These are phyloP conservation scores for Galagoides demidoff DNA, from an alignment of 2,797 vertebrate genomes.

Conservation along the genomic window DNA sequence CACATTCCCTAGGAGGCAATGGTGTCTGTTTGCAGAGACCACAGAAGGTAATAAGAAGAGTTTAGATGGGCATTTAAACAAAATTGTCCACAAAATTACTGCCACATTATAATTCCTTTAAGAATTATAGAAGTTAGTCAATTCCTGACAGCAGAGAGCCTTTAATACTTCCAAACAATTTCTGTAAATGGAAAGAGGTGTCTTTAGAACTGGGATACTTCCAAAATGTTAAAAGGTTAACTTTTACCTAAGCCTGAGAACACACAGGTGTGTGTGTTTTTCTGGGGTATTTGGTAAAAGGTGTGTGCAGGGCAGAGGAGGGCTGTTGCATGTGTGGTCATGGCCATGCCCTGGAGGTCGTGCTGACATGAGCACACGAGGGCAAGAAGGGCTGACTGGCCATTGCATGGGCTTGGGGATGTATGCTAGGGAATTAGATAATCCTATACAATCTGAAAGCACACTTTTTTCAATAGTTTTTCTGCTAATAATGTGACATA, in stretches of 20 bases:
- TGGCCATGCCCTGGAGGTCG: fast-evolving
- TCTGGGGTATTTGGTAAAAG: background rate
- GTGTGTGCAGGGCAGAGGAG: background rate
- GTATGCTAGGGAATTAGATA: background rate
- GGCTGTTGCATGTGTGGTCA: fast-evolving
- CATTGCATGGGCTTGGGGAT: background rate
- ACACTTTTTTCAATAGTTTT: background rate
- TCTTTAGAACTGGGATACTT: background rate
- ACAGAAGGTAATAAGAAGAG: background rate
- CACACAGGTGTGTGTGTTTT: background rate
- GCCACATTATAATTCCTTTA: background rate
- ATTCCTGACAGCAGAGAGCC: background rate
- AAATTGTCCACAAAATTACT: background rate
- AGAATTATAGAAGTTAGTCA: background rate
- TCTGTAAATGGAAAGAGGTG: background rate
- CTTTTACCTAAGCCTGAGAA: background rate
- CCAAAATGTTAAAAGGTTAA: background rate
- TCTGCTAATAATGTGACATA: background rate
- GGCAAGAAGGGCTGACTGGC: background rate
- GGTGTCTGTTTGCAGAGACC: background rate
- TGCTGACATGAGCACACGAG: fast-evolving
- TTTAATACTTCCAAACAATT: background rate
- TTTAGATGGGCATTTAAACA: background rate
- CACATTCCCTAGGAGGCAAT: background rate
- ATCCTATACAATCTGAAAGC: background rate